Evolutionary conservation across 2,888 invertebrate genomes (phyloP).

Genomic region (Chymomyza fuscimana): DNA sequence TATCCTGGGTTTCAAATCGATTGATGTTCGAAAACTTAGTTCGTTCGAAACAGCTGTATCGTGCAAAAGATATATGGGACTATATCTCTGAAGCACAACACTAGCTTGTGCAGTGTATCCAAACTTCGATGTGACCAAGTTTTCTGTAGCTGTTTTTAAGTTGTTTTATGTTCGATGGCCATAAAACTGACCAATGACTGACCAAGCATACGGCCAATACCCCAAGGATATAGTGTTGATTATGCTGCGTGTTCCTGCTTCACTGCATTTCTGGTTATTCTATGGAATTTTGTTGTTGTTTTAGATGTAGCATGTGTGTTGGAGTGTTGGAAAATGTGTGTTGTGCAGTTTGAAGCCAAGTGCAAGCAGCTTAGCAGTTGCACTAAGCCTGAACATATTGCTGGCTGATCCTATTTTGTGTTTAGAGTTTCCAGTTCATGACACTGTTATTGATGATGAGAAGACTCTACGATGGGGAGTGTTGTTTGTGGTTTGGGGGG

Average conservation of each 20-base stretch:
- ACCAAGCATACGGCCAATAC: slow-evolving; percentile 33
- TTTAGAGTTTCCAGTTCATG: slow-evolving; percentile 13
- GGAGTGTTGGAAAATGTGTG: neutral
- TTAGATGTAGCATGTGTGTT: neutral
- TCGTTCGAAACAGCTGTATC: no score
- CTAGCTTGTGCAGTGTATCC: no score
- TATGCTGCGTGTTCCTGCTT: slow-evolving; percentile 54
- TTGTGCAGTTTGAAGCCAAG: slow-evolving; percentile 20
- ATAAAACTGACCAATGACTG: slow-evolving; percentile 40
- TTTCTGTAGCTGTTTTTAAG: slow-evolving; percentile 33
- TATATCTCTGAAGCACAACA: no score
- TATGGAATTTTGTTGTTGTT: neutral
- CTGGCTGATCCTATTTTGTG: slow-evolving; percentile 11
- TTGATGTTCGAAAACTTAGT: no score
- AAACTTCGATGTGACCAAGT: no score
- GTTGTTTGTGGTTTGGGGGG: neutral
- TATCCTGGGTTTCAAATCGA: no score
- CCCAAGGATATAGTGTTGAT: slow-evolving; percentile 56
- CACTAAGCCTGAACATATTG: slow-evolving; percentile 5
- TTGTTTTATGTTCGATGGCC: slow-evolving; percentile 57
- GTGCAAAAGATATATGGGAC: no score
- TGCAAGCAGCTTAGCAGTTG: slow-evolving; percentile 17
- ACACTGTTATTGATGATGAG: neutral
- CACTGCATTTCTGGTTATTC: neutral
- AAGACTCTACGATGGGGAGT: no score